Conservation (phyloP, 2,888 invertebrate species). For the Drosophila mimetica region DNA sequence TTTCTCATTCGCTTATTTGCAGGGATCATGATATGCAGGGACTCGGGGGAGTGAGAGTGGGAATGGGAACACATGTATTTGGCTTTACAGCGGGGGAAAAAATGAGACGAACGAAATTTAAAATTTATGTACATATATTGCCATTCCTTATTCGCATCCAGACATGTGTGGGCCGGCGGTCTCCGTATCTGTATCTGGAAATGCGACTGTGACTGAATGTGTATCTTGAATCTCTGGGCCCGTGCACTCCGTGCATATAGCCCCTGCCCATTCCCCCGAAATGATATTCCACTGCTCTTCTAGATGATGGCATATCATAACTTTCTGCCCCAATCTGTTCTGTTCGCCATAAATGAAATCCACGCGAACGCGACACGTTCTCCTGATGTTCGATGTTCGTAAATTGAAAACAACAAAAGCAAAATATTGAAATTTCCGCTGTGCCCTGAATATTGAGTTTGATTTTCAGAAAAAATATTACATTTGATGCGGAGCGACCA, state of each 20-base stretch:
- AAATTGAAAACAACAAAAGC: slow-evolving; percentile 66
- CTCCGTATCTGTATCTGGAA: slow-evolving; percentile 17
- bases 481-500: slow-evolving; percentile 30
- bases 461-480: slow-evolving; percentile 28
- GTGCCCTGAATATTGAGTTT: slow-evolving; percentile 68
- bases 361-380: slow-evolving; percentile 59
- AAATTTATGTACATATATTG: slow-evolving; percentile 58
- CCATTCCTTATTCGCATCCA: slow-evolving; percentile 44
- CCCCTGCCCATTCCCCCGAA: slow-evolving; percentile 6
- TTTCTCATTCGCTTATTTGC: slow-evolving; percentile 51
- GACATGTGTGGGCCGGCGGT: slow-evolving; percentile 40
- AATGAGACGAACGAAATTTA: slow-evolving; percentile 45
- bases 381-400: slow-evolving; percentile 44
- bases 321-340: slow-evolving; percentile 52
- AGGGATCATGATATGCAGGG: slow-evolving; percentile 52
- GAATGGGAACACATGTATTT: slow-evolving; percentile 50
- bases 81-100: slow-evolving; percentile 21
- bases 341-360: slow-evolving; percentile 69
- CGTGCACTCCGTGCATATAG: slow-evolving; percentile 19
- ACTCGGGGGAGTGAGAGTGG: slow-evolving; percentile 5
- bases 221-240: slow-evolving; percentile 14
- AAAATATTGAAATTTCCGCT: slow-evolving; percentile 67
- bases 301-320: slow-evolving; percentile 57
- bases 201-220: slow-evolving; percentile 8
- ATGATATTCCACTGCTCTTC: slow-evolving; percentile 26